Evolutionary conservation across 2,888 invertebrate species (phyloP).

Genomic region (Toxonevra muliebris): DNA sequence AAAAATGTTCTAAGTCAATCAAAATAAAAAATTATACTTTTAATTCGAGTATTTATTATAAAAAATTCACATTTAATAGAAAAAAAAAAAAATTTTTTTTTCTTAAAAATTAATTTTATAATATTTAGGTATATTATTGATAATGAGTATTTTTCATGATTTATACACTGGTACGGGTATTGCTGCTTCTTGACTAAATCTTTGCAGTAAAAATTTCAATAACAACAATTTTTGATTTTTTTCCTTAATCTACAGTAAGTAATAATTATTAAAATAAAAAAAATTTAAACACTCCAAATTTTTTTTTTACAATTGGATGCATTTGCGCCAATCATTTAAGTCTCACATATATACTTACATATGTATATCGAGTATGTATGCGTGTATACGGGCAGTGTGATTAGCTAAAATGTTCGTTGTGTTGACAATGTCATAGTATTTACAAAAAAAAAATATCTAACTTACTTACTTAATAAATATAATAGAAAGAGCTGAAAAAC

Average conservation of each 20-base stretch:
- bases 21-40: too few species aligned
- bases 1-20: too few species aligned
- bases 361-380: background rate
- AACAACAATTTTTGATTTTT: constrained; percentile 38
- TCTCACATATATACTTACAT: background rate
- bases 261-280: background rate
- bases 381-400: constrained; percentile 56
- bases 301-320: constrained; percentile 1
- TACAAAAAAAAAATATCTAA: constrained; percentile 23
- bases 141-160: constrained; percentile 58
- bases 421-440: constrained; percentile 42
- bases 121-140: constrained; percentile 37
- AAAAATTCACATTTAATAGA: constrained; percentile 8
- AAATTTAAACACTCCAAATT: constrained; percentile 13
- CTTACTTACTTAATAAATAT: background rate
- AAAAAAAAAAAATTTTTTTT: background rate
- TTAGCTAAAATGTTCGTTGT: constrained; percentile 62
- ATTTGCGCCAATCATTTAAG: background rate
- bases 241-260: constrained; percentile 8
- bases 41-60: background rate
- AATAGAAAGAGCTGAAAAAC: too few species aligned
- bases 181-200: constrained; percentile 32
- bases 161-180: constrained; percentile 60
- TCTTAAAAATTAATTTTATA: constrained; percentile 4
- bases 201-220: constrained; percentile 17